Base-by-base conservation (phyloP, 2,113 vertebrate genomes). In the Sterrhoptilus dennistouni region DNA sequence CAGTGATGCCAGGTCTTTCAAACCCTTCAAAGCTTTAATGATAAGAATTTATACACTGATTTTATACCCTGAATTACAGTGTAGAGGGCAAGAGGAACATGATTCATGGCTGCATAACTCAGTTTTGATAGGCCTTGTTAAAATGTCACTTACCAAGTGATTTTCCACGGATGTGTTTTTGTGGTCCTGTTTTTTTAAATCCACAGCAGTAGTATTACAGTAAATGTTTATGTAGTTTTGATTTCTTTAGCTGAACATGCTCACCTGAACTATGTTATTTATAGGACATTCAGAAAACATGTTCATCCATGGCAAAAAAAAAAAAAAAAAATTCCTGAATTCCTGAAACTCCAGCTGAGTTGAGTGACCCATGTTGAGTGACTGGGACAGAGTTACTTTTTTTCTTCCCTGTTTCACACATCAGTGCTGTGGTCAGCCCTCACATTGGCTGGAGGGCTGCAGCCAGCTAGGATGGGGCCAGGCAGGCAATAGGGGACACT, bases 401-500 rank as follows among this genome's bases (percentile, higher is more conserved):
- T 50, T 61, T 35, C 31, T 20, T 7, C 13, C 40, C 45, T 21
- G 8, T 59, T 33, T 36, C 74, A 54, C 54, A 57, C 29, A 5
- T 5, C 1, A 4, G 33, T 86, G 82, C 71, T 61, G 70, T 45
- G 90, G 36, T 19, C 56, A 27, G 59, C 44, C 31, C 71, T 49
- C 6, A 0, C 25, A 1, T 4, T 22, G 27, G 10, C 83, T 29
- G 50, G 50, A 31, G 40, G 74, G 47, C 44, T 38, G 71, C 13
- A 28, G 5, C 9, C 35, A 31, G 40, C 35, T 0, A 0, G 38
- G 44, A 8, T 3, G 19, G 29, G 52, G 35, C 35, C 15, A 7
- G 31, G 35, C 52, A 25, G 49, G 42, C 21, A 23, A 1, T 3
- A 5, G 9, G 5, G 14, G 44, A 13, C 23, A 17, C 23, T 17